These are phyloP conservation scores for Harpagifer antarcticus DNA, from an alignment of 2,797 vertebrate genomes.

Conservation along the genomic window DNA sequence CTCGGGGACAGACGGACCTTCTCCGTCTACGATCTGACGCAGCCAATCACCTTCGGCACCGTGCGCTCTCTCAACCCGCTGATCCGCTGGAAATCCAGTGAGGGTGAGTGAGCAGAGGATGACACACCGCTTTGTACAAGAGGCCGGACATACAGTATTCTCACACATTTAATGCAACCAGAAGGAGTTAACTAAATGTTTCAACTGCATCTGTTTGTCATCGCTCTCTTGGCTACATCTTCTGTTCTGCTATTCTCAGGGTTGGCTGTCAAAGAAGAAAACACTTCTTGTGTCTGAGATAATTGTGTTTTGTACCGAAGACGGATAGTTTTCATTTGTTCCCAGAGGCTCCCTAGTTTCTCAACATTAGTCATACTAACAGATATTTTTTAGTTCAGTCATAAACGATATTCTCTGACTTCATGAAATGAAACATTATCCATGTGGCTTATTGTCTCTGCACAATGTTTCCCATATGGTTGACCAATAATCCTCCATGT, in stretches of 20 bases:
- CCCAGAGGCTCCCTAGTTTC: background rate
- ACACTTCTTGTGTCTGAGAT: background rate
- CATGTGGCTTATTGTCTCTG: background rate
- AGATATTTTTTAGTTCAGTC: background rate
- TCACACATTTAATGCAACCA: background rate
- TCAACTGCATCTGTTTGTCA: background rate
- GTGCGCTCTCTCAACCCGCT: conserved; percentile 92
- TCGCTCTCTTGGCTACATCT: background rate
- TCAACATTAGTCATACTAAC: background rate
- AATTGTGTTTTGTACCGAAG: background rate
- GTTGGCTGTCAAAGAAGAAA: conserved; percentile 1
- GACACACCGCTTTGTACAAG: conserved; percentile 23
- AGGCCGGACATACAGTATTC: background rate
- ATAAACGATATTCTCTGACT: background rate
- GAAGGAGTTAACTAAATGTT: background rate
- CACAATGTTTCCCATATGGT: background rate
- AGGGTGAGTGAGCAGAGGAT: conserved; percentile 81
- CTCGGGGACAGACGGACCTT: conserved; percentile 92
- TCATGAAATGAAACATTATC: no score
- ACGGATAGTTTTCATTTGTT: background rate
- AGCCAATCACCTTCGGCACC: conserved; percentile 85
- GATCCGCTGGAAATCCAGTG: conserved; percentile 91
- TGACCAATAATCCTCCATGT: background rate
- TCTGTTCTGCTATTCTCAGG: background rate
- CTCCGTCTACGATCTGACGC: conserved; percentile 92